Evolutionary conservation across 2,888 invertebrate species (phyloP).

Genomic region (Drosophila kuntzei): DNA sequence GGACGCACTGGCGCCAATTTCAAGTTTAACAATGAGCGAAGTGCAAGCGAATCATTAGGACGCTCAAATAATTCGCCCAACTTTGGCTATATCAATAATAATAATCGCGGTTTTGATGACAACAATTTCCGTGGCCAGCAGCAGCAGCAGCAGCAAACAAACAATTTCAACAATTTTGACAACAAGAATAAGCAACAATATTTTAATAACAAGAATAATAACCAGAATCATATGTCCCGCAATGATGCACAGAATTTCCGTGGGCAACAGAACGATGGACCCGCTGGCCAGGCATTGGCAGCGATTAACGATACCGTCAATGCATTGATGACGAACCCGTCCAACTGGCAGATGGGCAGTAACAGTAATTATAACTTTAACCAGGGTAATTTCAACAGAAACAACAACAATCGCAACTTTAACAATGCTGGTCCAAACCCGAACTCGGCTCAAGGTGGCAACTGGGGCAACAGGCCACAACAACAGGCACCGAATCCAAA

Average conservation of each 20-base stretch:
- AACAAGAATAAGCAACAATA: slow-evolving; percentile 34
- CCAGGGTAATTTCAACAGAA: slow-evolving; percentile 17
- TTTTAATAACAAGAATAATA: slow-evolving; percentile 16
- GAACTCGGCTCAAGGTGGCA: slow-evolving; percentile 11
- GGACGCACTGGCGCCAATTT: slow-evolving; percentile 27
- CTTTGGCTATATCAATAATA: slow-evolving; percentile 18
- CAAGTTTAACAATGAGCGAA: slow-evolving; percentile 36
- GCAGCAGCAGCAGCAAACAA: slow-evolving; percentile 10
- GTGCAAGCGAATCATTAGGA: slow-evolving; percentile 15
- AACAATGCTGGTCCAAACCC: slow-evolving; percentile 19
- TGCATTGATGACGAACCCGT: slow-evolving; percentile 28
- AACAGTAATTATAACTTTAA: slow-evolving; percentile 1
- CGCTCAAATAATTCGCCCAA: slow-evolving; percentile 15
- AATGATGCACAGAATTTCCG: slow-evolving; percentile 27
- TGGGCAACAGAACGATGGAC: slow-evolving; percentile 12
- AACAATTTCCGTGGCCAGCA: slow-evolving; percentile 33
- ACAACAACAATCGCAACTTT: slow-evolving; percentile 9
- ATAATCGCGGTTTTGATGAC: slow-evolving; percentile 24
- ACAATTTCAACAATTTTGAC: slow-evolving; percentile 18
- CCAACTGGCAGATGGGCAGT: slow-evolving; percentile 49
- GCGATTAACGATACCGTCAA: slow-evolving; percentile 38
- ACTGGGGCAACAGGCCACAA: slow-evolving; percentile 19
- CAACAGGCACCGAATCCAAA: neutral
- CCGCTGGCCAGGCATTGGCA: slow-evolving; percentile 14
- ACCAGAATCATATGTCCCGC: slow-evolving; percentile 7